These are phyloP conservation scores for Ochropacha duplaris DNA, from an alignment of 2,888 invertebrate species.

Conservation along the genomic window DNA sequence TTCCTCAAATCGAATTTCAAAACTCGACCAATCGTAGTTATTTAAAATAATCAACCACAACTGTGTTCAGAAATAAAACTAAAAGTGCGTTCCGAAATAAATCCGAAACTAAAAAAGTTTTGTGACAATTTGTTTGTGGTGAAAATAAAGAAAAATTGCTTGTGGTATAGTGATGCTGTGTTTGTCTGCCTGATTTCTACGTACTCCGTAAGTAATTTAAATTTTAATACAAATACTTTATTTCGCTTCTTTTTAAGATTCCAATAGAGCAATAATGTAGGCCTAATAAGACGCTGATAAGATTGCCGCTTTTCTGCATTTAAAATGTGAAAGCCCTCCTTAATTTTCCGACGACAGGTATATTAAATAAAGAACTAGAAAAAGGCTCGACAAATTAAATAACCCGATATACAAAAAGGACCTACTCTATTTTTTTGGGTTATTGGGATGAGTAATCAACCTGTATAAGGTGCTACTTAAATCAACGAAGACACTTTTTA, in stretches of 20 bases:
- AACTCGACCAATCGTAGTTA: constrained; percentile 25
- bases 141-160: constrained; percentile 30
- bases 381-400: not conserved
- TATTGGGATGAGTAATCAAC: not conserved
- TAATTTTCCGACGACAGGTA: not conserved
- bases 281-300: constrained; percentile 49
- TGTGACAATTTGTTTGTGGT: constrained; percentile 59
- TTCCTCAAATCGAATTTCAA: constrained; percentile 14
- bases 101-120: constrained; percentile 28
- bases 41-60: constrained; percentile 11
- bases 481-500: not conserved
- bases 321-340: not conserved
- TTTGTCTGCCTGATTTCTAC: constrained; percentile 46
- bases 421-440: not conserved
- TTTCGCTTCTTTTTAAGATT: not conserved
- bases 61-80: constrained; percentile 28
- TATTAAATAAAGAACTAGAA: not conserved
- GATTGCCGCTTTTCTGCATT: constrained; percentile 14
- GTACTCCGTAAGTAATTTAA: constrained; percentile 63
- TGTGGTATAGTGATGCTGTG: constrained; percentile 76
- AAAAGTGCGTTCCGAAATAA: constrained; percentile 33
- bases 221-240: not conserved
- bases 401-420: no score
- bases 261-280: constrained; percentile 24
- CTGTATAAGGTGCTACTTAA: not conserved